Percentiles rank a stretch among this genome's conserved stretches.
Conservation (phyloP, 2,888 invertebrate species). For the Platycheirus rosarum region DNA sequence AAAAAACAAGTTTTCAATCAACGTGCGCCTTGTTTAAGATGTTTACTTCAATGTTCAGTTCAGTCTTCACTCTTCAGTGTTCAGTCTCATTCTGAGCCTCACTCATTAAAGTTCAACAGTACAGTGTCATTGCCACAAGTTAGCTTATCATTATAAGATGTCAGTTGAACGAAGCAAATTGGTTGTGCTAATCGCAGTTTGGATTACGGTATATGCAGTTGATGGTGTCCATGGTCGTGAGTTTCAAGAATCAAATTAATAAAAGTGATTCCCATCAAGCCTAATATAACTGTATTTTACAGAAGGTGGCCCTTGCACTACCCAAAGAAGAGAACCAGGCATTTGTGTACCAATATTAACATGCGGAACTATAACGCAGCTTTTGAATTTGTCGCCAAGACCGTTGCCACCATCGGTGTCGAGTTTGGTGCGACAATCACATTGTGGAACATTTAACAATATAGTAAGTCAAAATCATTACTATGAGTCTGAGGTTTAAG, state of each 20-base stretch:
- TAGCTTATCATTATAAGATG: conserved; percentile 6
- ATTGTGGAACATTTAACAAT: conserved; percentile 53
- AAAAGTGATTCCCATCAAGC: background rate
- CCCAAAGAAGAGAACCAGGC: conserved; percentile 31
- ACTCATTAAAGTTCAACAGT: conserved; percentile 8
- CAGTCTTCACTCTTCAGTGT: conserved; percentile 37
- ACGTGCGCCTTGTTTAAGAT: conserved; percentile 10
- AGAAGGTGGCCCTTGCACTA: conserved; percentile 52
- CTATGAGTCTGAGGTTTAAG: background rate
- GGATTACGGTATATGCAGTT: background rate
- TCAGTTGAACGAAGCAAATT: background rate
- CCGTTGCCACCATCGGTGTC: conserved; percentile 46
- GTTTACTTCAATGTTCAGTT: conserved; percentile 31
- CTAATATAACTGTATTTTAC: background rate
- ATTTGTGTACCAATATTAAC: conserved; percentile 58
- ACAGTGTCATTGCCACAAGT: background rate
- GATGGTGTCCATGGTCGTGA: conserved; percentile 8
- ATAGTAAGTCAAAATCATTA: conserved; percentile 32
- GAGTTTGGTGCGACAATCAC: conserved; percentile 31
- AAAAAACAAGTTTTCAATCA: conserved; percentile 19
- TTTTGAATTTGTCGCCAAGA: conserved; percentile 27
- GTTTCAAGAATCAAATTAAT: background rate
- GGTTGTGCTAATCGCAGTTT: background rate
- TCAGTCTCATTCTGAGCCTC: conserved; percentile 26
- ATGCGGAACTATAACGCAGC: conserved; percentile 50